These are phyloP conservation scores for Embidobia sp. DNA, from an alignment of 2,888 invertebrate species.

Conservation along the genomic window DNA sequence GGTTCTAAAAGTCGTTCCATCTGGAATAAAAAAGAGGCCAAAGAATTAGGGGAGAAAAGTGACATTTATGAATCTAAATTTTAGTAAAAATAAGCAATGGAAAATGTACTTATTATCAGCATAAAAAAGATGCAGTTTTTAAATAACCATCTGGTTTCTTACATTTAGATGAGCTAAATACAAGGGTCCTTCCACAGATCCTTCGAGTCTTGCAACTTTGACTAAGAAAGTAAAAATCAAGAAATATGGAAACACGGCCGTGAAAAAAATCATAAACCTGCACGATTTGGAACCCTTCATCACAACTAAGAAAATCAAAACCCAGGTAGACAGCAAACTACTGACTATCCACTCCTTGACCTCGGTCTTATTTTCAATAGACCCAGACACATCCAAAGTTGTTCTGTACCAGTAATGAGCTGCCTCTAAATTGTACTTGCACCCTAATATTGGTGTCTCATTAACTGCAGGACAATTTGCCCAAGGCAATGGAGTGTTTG, in stretches of 20 bases:
- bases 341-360: conserved; percentile 96
- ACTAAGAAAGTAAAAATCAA: conserved; percentile 97
- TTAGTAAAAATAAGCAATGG: too few relatives aligned
- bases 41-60: too few relatives aligned
- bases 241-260: conserved; percentile 96
- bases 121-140: too few relatives aligned
- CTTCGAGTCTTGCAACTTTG: conserved; percentile 92
- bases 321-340: conserved; percentile 93
- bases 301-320: conserved; percentile 95
- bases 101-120: too few relatives aligned
- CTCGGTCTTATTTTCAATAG: conserved; percentile 91
- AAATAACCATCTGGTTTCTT: too few relatives aligned
- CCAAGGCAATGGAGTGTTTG: conserved; percentile 90
- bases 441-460: conserved; percentile 87
- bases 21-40: too few relatives aligned
- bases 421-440: conserved; percentile 90
- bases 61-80: too few relatives aligned
- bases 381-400: conserved; percentile 92
- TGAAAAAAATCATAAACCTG: conserved; percentile 94
- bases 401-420: conserved; percentile 96
- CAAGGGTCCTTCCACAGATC: conserved; percentile 91
- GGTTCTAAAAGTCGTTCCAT: too few relatives aligned
- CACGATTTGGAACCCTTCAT: conserved; percentile 98
- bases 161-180: conserved; percentile 97
- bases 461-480: conserved; percentile 89